Conservation (phyloP, 2,113 vertebrate species). For the Trogon surrucura region DNA sequence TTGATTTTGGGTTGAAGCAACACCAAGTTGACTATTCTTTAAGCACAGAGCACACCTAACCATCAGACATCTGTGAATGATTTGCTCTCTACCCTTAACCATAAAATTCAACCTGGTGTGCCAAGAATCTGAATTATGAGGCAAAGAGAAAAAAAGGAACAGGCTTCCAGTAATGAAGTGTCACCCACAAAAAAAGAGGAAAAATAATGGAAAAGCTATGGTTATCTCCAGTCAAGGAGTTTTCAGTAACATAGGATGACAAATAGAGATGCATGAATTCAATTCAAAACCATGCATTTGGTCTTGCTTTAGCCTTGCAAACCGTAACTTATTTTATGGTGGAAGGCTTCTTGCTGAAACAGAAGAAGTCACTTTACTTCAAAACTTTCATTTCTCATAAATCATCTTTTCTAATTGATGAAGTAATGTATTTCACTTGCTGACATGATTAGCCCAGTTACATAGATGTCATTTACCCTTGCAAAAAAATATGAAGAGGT, state of each 20-base stretch:
- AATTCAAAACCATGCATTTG: neutral
- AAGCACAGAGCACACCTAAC: conserved; percentile 37
- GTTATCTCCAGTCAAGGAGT: conserved; percentile 14
- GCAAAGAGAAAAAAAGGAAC: conserved; percentile 31
- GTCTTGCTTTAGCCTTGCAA: neutral
- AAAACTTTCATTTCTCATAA: neutral
- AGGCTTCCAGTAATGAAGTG: conserved; percentile 68
- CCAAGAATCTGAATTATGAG: conserved; percentile 72
- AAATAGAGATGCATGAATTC: conserved; percentile 9
- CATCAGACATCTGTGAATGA: conserved; percentile 49
- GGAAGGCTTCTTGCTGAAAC: neutral
- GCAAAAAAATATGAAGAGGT: neutral
- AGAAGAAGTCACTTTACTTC: neutral
- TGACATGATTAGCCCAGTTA: neutral
- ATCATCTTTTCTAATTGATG: neutral
- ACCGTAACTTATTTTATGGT: neutral
- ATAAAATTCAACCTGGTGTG: conserved; percentile 57
- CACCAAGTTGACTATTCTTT: neutral
- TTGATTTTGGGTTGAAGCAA: conserved; percentile 23
- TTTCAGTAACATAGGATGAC: neutral
- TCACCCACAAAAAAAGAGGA: conserved; percentile 44
- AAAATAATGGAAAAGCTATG: conserved; percentile 36
- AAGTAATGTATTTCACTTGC: neutral
- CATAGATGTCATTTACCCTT: neutral
- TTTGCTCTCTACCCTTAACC: conserved; percentile 52